Evolutionary conservation across 2,888 invertebrate genomes (phyloP).

Genomic region (Capitulum mitella): DNA sequence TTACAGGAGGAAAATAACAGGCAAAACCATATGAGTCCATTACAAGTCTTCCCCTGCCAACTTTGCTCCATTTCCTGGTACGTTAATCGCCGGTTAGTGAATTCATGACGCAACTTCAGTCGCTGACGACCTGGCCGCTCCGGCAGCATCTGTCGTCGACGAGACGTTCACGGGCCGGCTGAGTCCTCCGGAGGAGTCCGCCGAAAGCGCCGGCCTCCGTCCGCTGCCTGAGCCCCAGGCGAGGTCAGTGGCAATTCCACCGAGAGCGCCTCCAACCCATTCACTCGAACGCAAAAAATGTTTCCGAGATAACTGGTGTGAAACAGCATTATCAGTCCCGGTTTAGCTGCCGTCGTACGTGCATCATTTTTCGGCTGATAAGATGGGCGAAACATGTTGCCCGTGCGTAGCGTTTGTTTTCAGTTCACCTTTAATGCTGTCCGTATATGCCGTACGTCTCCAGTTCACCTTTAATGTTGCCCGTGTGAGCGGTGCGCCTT

Average conservation of each 20-base stretch:
- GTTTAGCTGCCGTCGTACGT: not conserved
- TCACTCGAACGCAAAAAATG: too few relatives aligned
- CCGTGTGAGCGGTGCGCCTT: too few relatives aligned
- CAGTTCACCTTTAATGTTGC: too few relatives aligned
- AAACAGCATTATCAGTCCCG: not conserved
- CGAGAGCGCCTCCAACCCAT: too few relatives aligned
- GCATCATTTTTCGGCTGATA: not conserved
- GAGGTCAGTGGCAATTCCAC: not conserved
- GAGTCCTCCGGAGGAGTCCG: not conserved
- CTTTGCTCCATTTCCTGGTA: not conserved
- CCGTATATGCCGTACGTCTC: too few relatives aligned
- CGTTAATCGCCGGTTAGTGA: not conserved
- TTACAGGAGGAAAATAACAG: not conserved
- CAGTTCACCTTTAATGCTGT: too few relatives aligned
- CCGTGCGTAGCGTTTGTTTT: not conserved
- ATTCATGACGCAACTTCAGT: not conserved
- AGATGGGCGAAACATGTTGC: not conserved
- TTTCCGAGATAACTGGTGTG: not conserved
- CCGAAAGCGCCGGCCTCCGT: not conserved
- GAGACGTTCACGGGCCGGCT: constrained; percentile 6
- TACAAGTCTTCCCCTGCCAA: not conserved
- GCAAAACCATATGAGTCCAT: not conserved
- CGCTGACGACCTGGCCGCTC: not conserved
- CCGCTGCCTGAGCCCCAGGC: not conserved
- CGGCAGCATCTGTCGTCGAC: not conserved